Evolutionary conservation across 2,113 vertebrate species (phyloP).

Genomic region (Thunnus maccoyii): DNA sequence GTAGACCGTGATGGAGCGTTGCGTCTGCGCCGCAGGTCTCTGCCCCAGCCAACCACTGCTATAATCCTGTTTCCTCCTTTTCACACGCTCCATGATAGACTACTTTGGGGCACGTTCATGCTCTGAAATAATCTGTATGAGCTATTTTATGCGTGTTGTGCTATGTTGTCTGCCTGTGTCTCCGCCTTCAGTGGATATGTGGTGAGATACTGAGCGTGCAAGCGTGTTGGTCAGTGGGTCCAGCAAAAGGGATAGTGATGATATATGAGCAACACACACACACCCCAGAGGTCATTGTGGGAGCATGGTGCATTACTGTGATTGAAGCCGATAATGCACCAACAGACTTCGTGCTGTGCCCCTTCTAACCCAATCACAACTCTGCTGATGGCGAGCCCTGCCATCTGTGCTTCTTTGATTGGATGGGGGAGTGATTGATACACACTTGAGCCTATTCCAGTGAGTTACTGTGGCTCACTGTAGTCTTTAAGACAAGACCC

Average conservation of each 20-base stretch:
- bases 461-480: slow-evolving; percentile 69
- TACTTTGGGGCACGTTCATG: slow-evolving; percentile 60
- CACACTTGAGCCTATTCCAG: slow-evolving; percentile 71
- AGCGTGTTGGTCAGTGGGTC: slow-evolving; percentile 48
- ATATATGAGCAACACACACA: slow-evolving; percentile 59
- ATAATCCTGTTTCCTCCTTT: slow-evolving; percentile 74
- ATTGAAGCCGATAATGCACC: slow-evolving; percentile 79
- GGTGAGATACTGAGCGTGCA: background rate
- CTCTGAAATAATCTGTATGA: slow-evolving; percentile 54
- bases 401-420: slow-evolving; percentile 74
- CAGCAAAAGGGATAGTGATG: slow-evolving; percentile 52
- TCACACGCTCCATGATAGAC: slow-evolving; percentile 66
- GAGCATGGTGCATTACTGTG: slow-evolving; percentile 75
- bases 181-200: slow-evolving; percentile 29
- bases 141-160: slow-evolving; percentile 64
- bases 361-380: slow-evolving; percentile 78
- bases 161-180: slow-evolving; percentile 42
- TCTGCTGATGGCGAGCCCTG: slow-evolving; percentile 63
- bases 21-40: slow-evolving; percentile 56
- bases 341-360: slow-evolving; percentile 67
- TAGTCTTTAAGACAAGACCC: slow-evolving; percentile 70
- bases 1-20: slow-evolving; percentile 48
- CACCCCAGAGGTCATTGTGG: slow-evolving; percentile 68
- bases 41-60: slow-evolving; percentile 56
- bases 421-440: slow-evolving; percentile 73